These are phyloP conservation scores for Drosophila melanocephala DNA, from an alignment of 2,888 invertebrate genomes.

Conservation along the genomic window DNA sequence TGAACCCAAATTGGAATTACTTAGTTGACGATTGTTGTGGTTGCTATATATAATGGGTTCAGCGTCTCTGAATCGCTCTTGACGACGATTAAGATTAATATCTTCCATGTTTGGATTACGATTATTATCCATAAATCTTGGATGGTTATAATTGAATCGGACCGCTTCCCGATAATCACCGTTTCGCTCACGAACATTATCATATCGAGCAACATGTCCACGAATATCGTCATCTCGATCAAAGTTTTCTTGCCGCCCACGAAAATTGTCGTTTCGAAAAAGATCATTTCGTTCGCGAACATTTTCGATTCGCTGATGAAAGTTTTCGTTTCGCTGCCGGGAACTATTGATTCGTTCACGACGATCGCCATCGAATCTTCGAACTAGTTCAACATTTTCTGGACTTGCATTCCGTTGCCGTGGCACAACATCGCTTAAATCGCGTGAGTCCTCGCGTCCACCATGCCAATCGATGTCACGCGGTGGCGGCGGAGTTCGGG, in stretches of 20 bases:
- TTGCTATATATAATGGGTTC: not conserved
- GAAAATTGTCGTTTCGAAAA: conserved; percentile 2
- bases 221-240: conserved; percentile 1
- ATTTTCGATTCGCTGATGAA: conserved; percentile 1
- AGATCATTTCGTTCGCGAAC: not conserved
- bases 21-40: not conserved
- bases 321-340: not conserved
- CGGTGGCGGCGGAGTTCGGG: conserved; percentile 56
- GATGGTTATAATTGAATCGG: conserved; percentile 1
- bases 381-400: conserved; percentile 1
- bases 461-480: conserved; percentile 56
- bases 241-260: not conserved
- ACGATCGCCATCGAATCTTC: not conserved
- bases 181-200: not conserved
- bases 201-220: not conserved
- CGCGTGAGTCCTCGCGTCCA: not conserved
- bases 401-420: conserved; percentile 5
- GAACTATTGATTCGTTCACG: not conserved
- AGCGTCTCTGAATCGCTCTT: not conserved
- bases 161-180: not conserved
- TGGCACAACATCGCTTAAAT: not conserved
- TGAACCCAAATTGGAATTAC: conserved; percentile 1
- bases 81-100: conserved; percentile 1
- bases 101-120: conserved; percentile 5
- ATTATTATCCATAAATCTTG: not conserved